A percentile compares a stretch with the other conserved stretches of the same genome.
Conservation (phyloP, 2,888 invertebrate species). For the Poecilobothrus nobilitatus region DNA sequence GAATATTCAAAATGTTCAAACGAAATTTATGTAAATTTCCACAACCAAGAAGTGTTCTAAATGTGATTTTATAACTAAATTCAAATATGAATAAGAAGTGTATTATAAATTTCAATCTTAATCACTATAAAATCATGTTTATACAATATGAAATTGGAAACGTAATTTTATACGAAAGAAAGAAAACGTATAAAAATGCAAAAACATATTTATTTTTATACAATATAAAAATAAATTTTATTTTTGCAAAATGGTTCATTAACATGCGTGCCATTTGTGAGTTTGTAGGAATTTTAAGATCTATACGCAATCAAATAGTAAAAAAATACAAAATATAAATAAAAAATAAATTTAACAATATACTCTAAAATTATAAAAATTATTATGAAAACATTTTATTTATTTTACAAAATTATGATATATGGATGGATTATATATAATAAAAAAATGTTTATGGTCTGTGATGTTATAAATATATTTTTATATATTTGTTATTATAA, state of each 20-base stretch:
- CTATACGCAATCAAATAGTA: too few species aligned
- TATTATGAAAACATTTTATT: slow-evolving; percentile 22
- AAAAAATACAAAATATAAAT: not conserved
- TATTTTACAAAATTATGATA: slow-evolving; percentile 20
- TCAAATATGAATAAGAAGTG: not conserved
- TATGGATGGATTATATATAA: too few species aligned
- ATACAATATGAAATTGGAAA: not conserved
- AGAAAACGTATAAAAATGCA: not conserved
- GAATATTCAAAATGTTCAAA: not conserved
- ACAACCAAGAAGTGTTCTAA: slow-evolving; percentile 10
- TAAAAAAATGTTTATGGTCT: slow-evolving; percentile 30
- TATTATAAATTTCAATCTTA: not conserved
- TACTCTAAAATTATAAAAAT: not conserved
- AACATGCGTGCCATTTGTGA: not conserved
- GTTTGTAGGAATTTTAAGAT: not conserved
- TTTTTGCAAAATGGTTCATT: not conserved
- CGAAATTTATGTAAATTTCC: not conserved
- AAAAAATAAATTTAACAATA: not conserved
- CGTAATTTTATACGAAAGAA: not conserved
- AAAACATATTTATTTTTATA: not conserved
- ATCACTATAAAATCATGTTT: not conserved
- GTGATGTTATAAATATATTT: slow-evolving; percentile 34
- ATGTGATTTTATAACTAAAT: slow-evolving; percentile 10
- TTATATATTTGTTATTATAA: slow-evolving; percentile 33
- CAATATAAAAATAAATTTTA: not conserved